phyloP scores from a whole-genome alignment of 2,797 vertebrate species.

The Phoxinus dragarum region DNA sequence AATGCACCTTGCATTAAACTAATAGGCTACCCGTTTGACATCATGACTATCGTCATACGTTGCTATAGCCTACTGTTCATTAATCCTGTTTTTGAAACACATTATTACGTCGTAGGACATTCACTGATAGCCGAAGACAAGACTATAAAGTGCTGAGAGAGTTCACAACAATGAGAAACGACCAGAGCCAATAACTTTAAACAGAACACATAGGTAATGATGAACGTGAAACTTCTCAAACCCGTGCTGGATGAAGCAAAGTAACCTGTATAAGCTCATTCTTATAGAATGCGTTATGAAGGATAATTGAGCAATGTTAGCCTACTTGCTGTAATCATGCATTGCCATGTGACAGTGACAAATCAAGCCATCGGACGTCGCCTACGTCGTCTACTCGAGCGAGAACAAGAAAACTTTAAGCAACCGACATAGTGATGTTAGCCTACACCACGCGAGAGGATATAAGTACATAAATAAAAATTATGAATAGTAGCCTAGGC shows the following conservation, averaged over 20 bases:
- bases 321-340: not conserved
- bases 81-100: conserved; percentile 15
- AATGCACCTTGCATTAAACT: conserved; percentile 7
- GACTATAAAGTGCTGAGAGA: not conserved
- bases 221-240: not conserved
- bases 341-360: not conserved
- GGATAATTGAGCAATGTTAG: not conserved
- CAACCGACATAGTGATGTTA: not conserved
- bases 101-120: not conserved
- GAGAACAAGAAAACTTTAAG: not conserved
- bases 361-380: not conserved
- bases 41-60: conserved; percentile 6
- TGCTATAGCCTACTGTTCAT: not conserved
- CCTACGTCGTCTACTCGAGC: no score
- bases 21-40: conserved; percentile 13
- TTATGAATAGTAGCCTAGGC: not conserved
- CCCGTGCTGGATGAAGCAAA: not conserved
- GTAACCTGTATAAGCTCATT: not conserved
- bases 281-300: not conserved
- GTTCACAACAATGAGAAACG: not conserved
- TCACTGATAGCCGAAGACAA: not conserved
- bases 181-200: not conserved
- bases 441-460: not conserved
- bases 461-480: not conserved
- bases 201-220: not conserved